phyloP scores from a whole-genome alignment of 2,797 vertebrate species.

The Manis javanica region DNA sequence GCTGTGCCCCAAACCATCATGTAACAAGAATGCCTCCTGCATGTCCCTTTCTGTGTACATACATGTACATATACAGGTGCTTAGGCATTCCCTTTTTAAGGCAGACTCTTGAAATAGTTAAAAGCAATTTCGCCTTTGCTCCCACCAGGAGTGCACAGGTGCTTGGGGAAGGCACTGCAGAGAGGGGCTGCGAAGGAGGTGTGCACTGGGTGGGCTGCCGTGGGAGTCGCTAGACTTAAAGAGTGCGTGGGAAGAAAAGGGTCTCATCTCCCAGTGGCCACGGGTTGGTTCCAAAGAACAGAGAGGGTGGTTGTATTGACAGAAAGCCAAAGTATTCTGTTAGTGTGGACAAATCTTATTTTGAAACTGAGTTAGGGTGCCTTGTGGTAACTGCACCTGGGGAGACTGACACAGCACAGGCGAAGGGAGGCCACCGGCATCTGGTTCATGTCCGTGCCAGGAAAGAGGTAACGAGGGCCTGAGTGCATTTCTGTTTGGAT shows the following conservation, averaged over 20 bases:
- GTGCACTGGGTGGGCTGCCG: neutral
- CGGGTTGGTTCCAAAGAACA: neutral
- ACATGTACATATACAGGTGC: neutral
- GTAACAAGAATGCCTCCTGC: neutral
- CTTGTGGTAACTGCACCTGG: neutral
- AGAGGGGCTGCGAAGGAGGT: neutral
- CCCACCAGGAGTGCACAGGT: neutral
- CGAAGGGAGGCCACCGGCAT: neutral
- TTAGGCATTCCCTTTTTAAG: neutral
- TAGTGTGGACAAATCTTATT: neutral
- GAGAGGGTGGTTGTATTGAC: neutral
- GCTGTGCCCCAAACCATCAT: neutral
- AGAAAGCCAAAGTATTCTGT: neutral
- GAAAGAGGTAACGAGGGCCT: neutral
- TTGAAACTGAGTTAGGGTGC: neutral
- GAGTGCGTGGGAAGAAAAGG: neutral
- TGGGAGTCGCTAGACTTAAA: neutral
- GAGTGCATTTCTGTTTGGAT: neutral
- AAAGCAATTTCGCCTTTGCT: conserved; percentile 16
- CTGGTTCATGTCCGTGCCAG: neutral
- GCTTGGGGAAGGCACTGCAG: neutral
- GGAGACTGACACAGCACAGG: neutral
- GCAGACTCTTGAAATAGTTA: conserved; percentile 1
- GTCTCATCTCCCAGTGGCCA: neutral
- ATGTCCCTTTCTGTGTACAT: neutral